Evolutionary conservation across 1,140 invertebrate species (phyloP), one percentile per base, ranked within the genome.

Genomic region (Gryon sp.): DNA sequence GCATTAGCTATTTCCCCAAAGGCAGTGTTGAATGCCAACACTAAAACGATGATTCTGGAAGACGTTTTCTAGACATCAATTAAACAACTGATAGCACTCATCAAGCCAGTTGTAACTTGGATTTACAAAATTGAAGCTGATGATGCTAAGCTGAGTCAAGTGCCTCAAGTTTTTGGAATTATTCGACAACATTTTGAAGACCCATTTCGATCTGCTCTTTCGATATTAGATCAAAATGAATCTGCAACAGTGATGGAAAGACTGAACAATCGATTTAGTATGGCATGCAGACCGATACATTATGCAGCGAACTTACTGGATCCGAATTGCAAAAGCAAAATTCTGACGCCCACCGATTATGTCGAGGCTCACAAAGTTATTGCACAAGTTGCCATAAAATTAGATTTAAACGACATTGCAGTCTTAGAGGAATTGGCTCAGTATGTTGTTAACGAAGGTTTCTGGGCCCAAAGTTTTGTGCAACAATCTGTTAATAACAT

Each of bases 381-480:
- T 32, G 32, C 38, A n/a, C 62, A 63, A 38, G 36, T 70, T 5
- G 14, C 19, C 8, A 32, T 14, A 32, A 76, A 65, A 43, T 65
- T 69, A 34, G 15, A 43, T 14, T 12, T 55, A 3, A 22, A 66
- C 12, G 4, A 68, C 38, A 41, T 66, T 24, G 55, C 32, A 34
- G 12, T 78, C n/a, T 88, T 79, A 68, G 90, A 85, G 26, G 40
- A 78, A 32, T 55, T 78, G 1, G 45, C 40, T 12, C 40, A 72
- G 14, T 72, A 41, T 14, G n/a, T 9, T 1, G 41, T 16, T 43
- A 19, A 46, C 2, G 26, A 38, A 2, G 41, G 28, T 30, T 62
- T 26, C 16, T 46, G 57, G 41, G 15, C 12, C 1, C 19, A 16
- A 4, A 7, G 6, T 3, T 8, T 34, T 19, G 30, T 45, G n/a